These are phyloP conservation scores for Hylaeus volcanicus DNA, from an alignment of 1,140 invertebrate species.

Conservation along the genomic window DNA sequence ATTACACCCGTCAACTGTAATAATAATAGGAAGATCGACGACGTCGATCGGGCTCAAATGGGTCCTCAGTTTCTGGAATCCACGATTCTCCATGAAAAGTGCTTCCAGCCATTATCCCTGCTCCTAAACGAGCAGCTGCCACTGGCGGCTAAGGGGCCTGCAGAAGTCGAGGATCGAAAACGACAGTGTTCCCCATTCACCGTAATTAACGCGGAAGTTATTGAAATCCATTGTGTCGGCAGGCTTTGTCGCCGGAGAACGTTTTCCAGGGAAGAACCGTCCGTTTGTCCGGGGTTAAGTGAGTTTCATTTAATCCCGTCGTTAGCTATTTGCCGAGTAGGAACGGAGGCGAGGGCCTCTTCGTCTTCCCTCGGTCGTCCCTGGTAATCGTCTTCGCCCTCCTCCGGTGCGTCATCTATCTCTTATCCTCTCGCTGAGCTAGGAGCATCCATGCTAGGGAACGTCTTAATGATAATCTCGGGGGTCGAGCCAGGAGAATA, in stretches of 20 bases:
- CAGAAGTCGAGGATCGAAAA: too few species aligned
- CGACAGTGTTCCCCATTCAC: too few species aligned
- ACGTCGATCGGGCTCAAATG: too few species aligned
- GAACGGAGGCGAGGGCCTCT: constrained; percentile 43
- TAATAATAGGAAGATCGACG: too few species aligned
- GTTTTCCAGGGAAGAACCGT: not conserved
- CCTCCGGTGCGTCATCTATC: constrained; percentile 31
- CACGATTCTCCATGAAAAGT: too few species aligned
- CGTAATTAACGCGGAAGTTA: constrained; percentile 28
- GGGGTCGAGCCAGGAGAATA: constrained; percentile 39
- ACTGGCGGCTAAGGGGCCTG: too few species aligned
- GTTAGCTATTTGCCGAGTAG: constrained; percentile 17
- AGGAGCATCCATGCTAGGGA: constrained; percentile 48
- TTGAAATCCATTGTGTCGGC: constrained; percentile 14
- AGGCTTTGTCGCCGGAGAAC: not conserved
- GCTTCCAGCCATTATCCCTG: too few species aligned
- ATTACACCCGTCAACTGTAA: too few species aligned
- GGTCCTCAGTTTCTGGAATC: too few species aligned
- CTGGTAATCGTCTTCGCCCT: not conserved
- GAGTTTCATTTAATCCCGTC: constrained; percentile 48
- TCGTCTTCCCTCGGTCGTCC: not conserved
- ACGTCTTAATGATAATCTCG: constrained; percentile 71
- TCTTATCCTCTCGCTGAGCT: constrained; percentile 23
- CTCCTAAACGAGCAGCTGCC: too few species aligned
- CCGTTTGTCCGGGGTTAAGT: constrained; percentile 23